Base-by-base conservation (phyloP, 1,140 invertebrate genomes). In the Araneus ventricosus region DNA sequence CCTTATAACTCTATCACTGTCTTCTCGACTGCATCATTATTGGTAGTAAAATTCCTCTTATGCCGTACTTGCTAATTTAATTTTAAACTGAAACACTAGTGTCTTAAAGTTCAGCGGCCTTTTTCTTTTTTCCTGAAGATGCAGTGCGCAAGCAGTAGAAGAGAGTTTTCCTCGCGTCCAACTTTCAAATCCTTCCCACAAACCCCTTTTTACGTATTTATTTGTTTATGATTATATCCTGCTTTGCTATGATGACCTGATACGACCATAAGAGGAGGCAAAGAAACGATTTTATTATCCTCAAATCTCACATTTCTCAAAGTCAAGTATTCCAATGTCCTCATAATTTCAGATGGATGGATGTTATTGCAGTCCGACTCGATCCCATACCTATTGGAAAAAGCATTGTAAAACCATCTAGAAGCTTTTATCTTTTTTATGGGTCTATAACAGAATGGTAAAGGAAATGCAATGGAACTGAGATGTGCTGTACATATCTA, bases 41-140 rank as follows among this genome's bases (percentile, higher is more conserved):
- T 57, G 88, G 86, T 34, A 67, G 86, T 61, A 88, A 39, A 79
- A 75, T 80, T 89, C 67, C 27, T 41, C 45, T 61, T 88, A 41
- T 24, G 8, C 88, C 41, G 67, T 79, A 79, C 86, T 63, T 70
- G 41, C 88, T 89, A 89, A 89, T 89, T 89, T 89, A 89, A 89
- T 89, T 89, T 89, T 89, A 89, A 89, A 89, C 88, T 57, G 88
- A 45, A 89, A 89, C 67, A 37, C 39, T 37, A 79, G 84, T 61
- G 52, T 30, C 84, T 86, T 39, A 24, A 61, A 59, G 88, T 89
- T 89, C 88, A 79, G 70, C 22, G 88, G 88, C 88, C 88, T 75
- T 75, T 30, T 75, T 75, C 34, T 75, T 75, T 20, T 30, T 37
- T 37, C 27, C 70, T 75, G 30, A 37, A 75, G 30, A 17, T 34